Conservation (phyloP, 2,797 vertebrate genomes). For the Choloepus didactylus region DNA sequence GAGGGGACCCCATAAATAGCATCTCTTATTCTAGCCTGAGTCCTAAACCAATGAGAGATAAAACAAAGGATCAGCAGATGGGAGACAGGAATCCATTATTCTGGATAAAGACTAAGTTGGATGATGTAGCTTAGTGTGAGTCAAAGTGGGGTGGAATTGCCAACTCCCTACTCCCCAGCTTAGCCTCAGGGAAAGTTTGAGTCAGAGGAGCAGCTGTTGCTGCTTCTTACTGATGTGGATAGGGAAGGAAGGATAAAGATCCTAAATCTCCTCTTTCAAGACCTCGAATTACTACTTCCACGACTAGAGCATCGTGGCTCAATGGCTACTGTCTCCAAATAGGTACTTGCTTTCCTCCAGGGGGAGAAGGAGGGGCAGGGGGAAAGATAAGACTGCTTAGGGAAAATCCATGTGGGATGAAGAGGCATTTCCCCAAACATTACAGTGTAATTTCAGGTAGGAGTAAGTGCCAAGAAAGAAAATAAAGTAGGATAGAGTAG, state of each 20-base stretch:
- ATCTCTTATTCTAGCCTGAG: not conserved
- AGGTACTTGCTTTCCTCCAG: not conserved
- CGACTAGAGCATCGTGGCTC: too few species aligned
- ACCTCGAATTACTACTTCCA: not conserved
- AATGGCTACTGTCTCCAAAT: not conserved
- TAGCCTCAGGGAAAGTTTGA: not conserved
- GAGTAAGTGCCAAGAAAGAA: not conserved
- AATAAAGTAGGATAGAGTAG: too few species aligned
- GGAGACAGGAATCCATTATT: not conserved
- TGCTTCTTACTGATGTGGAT: not conserved
- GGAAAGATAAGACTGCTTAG: not conserved
- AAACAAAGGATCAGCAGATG: not conserved
- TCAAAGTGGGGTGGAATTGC: not conserved
- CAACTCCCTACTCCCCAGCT: not conserved
- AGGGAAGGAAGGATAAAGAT: not conserved
- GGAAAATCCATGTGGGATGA: not conserved
- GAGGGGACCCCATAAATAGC: not conserved
- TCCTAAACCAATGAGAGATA: not conserved
- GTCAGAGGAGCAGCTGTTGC: not conserved
- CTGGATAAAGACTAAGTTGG: not conserved
- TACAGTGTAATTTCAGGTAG: not conserved
- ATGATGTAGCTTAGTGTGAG: not conserved
- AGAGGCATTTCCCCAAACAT: not conserved
- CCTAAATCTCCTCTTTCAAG: not conserved
- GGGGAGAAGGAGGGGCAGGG: too few species aligned